Base-by-base conservation (phyloP, 2,113 vertebrate genomes). In the Taxidea taxus region DNA sequence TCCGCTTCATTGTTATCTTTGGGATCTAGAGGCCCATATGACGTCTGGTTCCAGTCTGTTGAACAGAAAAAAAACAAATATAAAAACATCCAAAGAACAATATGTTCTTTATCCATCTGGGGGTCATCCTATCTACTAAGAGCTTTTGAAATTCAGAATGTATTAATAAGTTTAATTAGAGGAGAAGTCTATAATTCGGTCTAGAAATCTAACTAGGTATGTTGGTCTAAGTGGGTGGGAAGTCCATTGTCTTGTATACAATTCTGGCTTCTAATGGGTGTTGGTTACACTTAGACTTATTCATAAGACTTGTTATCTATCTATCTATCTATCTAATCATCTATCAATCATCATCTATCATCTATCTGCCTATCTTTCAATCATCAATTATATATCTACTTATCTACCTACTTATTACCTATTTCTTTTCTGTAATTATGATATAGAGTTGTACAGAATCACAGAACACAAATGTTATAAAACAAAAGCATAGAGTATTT, bases 21-120 rank as follows among this genome's bases (percentile, higher is more conserved):
- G 25, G 99, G 99, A 42, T 99, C 97, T 34, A 98, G 70, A 20
- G 97, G 23, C 68, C 99, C 99, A 2, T 99, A 99, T 0, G 98
- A 91, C 4, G 99, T 99, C 98, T 99, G 98, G 94, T 99, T 99
- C 99, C 99, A 99, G 96, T 99, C 99, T 99, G 98, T 84, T 34
- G 81, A 98, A 97, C 20, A 98, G 5, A 58, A 58, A 95, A 95
- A 98, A 27, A 92, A 82, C 31, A 68, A 70, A 42, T 23, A 6
- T 39, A 49, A n/a, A 37, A 42, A 62, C 10, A 18, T 74, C 16
- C 14, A 16, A 77, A 39, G 25, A 86, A 27, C 4, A 25, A 13
- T 18, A 49, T 20, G 5, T 66, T 82, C 58, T 77, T 54, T 77
- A 31, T 34, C 31, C 7, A 44, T 13, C 10, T 58, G 4, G 20